Evolutionary conservation across 2,797 vertebrate genomes (phyloP), one percentile per base, ranked within the genome.

Genomic region (Sandelia bainsii): DNA sequence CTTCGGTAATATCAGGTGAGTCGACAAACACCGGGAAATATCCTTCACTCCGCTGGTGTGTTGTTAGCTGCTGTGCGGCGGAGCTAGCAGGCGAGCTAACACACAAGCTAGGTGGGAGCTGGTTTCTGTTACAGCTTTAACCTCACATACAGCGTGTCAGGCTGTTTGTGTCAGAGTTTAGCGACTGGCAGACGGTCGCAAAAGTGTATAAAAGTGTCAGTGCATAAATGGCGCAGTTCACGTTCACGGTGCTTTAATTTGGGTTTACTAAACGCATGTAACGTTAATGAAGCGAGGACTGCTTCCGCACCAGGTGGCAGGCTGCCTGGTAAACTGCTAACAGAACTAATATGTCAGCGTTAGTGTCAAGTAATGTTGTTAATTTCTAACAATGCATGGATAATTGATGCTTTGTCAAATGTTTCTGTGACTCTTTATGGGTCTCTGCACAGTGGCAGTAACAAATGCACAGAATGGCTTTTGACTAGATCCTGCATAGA

Each of bases 1-100:
- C 60, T 32, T 39, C 75, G 0, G 37, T 62, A 20, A 46, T 46
- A 20, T 69, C 77, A 87, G 91, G 93, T 92, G 34, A 88, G 92
- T 77, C 34, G 27, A 60, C 27, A 69, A 1, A 44, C 25, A 42
- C 46, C 23, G 23, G 69, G 53, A 51, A 69, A 72, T 54, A 42
- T 72, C 61, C 77, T 77, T 75, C 77, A 79, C 19, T 77, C 45
- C 58, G 70, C 40, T 6, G 16, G 60, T 58, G 66, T 53, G 48
- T 72, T 32, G 62, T 17, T 62, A 48, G 77, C 69, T 45, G 49
- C 52, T 57, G 59, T 57, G 11, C 81, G 82, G 72, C 77, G 44
- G 5, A 53, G 85, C 67, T 90, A 91, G 65, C 88, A 39, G 29
- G 58, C 61, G 25, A 74, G 88, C 81, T 80, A 81, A 62, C 75